Conservation (phyloP, 2,797 vertebrate species). For the Rhinogobio ventralis region DNA sequence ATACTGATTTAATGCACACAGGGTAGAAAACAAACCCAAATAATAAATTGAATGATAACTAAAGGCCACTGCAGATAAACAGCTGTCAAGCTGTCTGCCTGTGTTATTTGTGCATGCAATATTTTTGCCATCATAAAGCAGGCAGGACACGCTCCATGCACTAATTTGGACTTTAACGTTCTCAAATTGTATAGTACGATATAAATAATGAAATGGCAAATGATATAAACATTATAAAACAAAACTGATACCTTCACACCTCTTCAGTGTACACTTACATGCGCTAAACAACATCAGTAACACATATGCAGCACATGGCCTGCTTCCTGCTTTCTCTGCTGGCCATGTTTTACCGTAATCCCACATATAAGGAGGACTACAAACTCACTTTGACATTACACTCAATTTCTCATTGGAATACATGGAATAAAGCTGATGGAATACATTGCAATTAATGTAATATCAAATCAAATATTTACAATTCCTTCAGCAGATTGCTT, state of each 20-base stretch:
- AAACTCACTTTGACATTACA: not conserved
- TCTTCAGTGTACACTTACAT: not conserved
- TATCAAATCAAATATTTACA: not conserved
- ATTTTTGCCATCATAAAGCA: not conserved
- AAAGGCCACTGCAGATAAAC: not conserved
- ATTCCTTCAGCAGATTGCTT: not conserved
- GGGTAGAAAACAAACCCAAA: not conserved
- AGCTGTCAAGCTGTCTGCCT: not conserved
- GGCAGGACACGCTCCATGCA: not conserved
- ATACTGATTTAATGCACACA: not conserved
- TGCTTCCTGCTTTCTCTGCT: constrained; percentile 40
- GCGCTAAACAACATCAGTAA: not conserved
- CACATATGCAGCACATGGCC: constrained; percentile 33
- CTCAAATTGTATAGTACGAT: not conserved
- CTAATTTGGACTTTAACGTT: not conserved
- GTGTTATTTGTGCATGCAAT: not conserved
- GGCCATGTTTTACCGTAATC: constrained; percentile 75
- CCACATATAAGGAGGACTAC: not conserved
- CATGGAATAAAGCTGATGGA: not conserved
- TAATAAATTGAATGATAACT: not conserved
- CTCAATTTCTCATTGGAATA: not conserved
- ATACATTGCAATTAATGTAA: not conserved
- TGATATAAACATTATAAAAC: not conserved
- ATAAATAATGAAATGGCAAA: not conserved
- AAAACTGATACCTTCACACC: constrained; percentile 36